phyloP scores from a whole-genome alignment of 2,888 invertebrate genomes.

The Oxystoma pomonae region DNA sequence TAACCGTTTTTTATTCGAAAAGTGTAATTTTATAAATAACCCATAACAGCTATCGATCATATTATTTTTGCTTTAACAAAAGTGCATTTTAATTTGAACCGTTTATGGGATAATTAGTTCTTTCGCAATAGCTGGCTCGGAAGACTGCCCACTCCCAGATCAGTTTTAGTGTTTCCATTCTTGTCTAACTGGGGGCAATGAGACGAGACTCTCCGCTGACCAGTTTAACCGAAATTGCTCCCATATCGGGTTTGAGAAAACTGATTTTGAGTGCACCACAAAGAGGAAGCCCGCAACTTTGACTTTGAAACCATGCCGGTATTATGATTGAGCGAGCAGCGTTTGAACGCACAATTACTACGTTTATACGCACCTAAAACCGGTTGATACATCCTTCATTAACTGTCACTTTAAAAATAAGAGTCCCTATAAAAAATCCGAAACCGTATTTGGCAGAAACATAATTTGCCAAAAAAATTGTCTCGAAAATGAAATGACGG shows the following conservation, averaged over 20 bases:
- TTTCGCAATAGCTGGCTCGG: background rate
- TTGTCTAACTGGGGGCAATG: background rate
- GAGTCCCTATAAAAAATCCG: no score
- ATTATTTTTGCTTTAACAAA: background rate
- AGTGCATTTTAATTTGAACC: background rate
- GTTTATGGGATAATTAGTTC: background rate
- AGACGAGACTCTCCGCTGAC: conserved; percentile 7
- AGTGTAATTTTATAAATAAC: no score
- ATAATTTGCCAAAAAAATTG: no score
- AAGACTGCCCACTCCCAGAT: background rate
- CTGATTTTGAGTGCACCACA: background rate
- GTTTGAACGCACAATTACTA: background rate
- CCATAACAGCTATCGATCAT: background rate
- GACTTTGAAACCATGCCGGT: background rate
- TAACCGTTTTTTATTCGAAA: no score
- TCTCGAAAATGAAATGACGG: no score
- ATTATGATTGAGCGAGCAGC: background rate
- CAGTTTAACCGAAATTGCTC: background rate
- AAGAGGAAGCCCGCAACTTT: background rate
- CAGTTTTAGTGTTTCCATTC: background rate
- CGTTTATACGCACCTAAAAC: no score
- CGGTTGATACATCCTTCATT: no score
- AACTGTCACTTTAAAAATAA: no score
- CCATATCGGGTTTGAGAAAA: no score
- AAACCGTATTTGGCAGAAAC: no score